Conservation (phyloP, 2,888 invertebrate genomes). For the Eudasyphora cyanicolor region DNA sequence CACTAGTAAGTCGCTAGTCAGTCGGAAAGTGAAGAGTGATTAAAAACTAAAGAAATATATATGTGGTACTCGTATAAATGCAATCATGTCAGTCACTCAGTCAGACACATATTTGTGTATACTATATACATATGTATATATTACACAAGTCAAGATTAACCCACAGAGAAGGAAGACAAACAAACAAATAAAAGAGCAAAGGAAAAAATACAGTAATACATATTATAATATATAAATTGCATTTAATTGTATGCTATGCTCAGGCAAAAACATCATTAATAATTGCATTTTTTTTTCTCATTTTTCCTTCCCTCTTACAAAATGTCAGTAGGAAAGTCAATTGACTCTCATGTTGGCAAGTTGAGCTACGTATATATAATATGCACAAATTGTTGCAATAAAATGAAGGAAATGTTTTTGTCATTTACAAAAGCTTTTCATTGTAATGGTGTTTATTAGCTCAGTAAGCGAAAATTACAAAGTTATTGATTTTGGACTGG, state of each 20-base stretch:
- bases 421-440: too few species aligned
- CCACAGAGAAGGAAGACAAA: neutral
- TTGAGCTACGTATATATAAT: neutral
- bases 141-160: neutral
- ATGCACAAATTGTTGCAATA: too few species aligned
- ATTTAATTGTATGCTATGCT: neutral
- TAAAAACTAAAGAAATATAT: neutral
- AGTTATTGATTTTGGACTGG: too few species aligned
- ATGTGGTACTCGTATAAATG: neutral
- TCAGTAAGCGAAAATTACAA: too few species aligned
- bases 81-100: too few species aligned
- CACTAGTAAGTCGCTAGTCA: too few species aligned
- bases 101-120: neutral
- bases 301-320: neutral
- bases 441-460: too few species aligned
- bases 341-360: neutral
- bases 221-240: constrained; percentile 10
- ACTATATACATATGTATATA: neutral
- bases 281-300: neutral
- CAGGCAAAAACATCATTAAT: neutral
- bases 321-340: neutral
- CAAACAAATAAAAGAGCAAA: neutral
- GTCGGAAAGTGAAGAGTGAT: constrained; percentile 9
- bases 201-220: neutral
- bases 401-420: too few species aligned